Conservation (phyloP, 2,797 vertebrate species). For the Sebastes diploproa region DNA sequence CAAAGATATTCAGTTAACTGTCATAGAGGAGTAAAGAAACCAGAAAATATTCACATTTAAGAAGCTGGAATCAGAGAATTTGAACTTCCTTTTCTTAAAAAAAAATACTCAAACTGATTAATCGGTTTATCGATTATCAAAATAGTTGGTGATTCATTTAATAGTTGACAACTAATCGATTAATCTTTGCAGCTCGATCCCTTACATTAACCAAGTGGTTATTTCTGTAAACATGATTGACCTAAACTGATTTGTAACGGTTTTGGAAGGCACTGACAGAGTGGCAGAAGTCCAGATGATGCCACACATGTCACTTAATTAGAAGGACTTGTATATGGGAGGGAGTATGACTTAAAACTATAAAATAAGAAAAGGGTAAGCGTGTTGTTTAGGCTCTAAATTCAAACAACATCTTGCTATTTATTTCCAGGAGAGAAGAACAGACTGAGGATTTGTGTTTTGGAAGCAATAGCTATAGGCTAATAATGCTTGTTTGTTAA, state of each 20-base stretch:
- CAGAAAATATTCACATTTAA: no score
- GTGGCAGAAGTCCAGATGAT: neutral
- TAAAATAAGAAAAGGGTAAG: neutral
- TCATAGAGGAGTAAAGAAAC: no score
- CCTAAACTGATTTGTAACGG: neutral
- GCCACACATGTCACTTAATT: conserved; percentile 1
- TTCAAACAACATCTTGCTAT: conserved; percentile 19
- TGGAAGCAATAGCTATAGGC: conserved; percentile 44
- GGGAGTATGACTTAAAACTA: conserved; percentile 4
- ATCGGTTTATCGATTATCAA: no score
- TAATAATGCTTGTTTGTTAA: conserved; percentile 58
- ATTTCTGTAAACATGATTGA: neutral
- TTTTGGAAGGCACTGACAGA: neutral
- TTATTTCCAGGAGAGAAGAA: conserved; percentile 31
- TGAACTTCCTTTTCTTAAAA: no score
- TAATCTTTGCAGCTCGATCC: neutral
- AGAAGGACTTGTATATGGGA: neutral
- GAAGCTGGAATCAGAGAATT: no score
- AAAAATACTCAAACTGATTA: no score
- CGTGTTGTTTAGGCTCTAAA: conserved; percentile 6
- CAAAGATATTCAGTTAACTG: no score
- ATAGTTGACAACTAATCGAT: no score
- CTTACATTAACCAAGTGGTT: neutral
- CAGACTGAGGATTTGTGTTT: conserved; percentile 31
- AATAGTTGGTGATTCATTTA: no score